A percentile compares a stretch with the other conserved stretches of the same genome.
phyloP scores from a whole-genome alignment of 2,113 vertebrate genomes.

The Nipponia nippon region DNA sequence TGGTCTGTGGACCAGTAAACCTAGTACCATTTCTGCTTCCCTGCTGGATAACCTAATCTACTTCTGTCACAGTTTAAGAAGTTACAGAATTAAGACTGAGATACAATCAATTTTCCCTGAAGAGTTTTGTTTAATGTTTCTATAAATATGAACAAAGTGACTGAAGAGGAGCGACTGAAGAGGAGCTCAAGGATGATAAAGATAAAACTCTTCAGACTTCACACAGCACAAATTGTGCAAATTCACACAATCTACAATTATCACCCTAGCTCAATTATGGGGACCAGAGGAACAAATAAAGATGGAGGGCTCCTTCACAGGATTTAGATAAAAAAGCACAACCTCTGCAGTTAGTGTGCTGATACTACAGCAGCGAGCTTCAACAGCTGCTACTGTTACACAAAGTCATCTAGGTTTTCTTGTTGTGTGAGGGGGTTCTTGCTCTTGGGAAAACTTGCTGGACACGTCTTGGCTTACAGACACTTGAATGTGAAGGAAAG shows the following conservation, averaged over 20 bases:
- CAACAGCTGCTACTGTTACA: neutral
- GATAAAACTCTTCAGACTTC: neutral
- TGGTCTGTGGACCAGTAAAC: neutral
- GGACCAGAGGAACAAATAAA: neutral
- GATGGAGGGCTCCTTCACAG: neutral
- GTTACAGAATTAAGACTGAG: neutral
- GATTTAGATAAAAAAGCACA: neutral
- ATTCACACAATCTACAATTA: neutral
- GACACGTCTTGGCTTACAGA: neutral
- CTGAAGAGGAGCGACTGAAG: neutral
- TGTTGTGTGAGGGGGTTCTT: neutral
- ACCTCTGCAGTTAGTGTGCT: neutral
- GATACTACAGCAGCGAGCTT: neutral
- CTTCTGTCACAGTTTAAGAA: neutral
- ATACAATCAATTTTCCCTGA: neutral
- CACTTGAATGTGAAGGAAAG: neutral
- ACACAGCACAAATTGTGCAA: neutral
- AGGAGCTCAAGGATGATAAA: neutral
- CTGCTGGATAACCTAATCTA: neutral
- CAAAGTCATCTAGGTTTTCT: neutral
- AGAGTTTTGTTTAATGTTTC: neutral
- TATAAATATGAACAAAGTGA: neutral
- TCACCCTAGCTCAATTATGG: neutral
- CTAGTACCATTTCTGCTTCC: slow-evolving; percentile 5
- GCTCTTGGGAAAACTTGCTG: neutral